phyloP scores from a whole-genome alignment of 1,140 invertebrate genomes.

The Centruroides sculpturatus region DNA sequence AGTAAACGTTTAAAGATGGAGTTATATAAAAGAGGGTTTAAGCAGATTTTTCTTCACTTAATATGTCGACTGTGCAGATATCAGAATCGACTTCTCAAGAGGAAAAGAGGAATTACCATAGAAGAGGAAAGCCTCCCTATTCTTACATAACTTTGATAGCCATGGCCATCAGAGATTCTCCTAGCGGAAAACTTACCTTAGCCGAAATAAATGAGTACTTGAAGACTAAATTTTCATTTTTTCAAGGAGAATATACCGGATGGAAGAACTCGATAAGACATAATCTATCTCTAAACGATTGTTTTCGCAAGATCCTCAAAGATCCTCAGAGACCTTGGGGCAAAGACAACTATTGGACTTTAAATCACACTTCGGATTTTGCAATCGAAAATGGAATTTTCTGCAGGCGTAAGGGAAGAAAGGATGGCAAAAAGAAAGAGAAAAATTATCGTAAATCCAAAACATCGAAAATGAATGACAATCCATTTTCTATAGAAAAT shows the following conservation, averaged over 20 bases:
- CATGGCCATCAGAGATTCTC: constrained; percentile 90
- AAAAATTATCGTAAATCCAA: not conserved
- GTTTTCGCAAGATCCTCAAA: constrained; percentile 89
- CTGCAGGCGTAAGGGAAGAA: constrained; percentile 26
- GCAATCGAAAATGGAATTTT: constrained; percentile 89
- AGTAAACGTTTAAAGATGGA: too few species aligned
- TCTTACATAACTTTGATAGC: constrained; percentile 96
- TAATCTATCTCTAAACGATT: constrained; percentile 92
- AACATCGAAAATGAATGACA: too few species aligned
- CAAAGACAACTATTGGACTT: constrained; percentile 97
- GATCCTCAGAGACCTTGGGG: constrained; percentile 63
- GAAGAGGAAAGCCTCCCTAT: constrained; percentile 76
- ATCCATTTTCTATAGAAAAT: too few species aligned
- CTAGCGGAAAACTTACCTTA: constrained; percentile 65
- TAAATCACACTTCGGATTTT: constrained; percentile 84
- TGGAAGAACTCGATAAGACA: constrained; percentile 99
- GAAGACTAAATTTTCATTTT: constrained; percentile 76
- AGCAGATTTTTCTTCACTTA: too few species aligned
- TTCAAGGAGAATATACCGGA: constrained; percentile 84
- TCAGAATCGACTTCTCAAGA: too few species aligned
- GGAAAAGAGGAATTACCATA: too few species aligned
- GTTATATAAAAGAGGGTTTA: too few species aligned
- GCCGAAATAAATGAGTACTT: constrained; percentile 82
- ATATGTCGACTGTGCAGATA: too few species aligned
- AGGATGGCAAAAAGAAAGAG: constrained; percentile 11